Evolutionary conservation across 2,113 vertebrate genomes (phyloP).

Genomic region (Seriola dumerili): DNA sequence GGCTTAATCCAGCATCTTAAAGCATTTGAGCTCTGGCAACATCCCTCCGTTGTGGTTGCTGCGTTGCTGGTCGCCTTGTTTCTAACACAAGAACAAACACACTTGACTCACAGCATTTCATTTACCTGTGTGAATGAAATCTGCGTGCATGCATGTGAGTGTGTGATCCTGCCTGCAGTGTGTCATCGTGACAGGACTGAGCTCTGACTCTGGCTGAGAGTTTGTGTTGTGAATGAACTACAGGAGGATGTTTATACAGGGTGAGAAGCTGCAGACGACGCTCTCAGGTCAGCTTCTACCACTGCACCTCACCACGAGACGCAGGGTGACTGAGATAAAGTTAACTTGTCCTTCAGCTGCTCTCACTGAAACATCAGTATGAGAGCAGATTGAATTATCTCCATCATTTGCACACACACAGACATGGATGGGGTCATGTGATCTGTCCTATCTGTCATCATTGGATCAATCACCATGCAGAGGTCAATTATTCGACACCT

Average conservation of each 20-base stretch:
- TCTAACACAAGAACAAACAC: constrained; percentile 1
- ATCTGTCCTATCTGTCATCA: constrained; percentile 31
- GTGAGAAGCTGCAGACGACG: constrained; percentile 41
- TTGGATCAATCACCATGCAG: constrained; percentile 41
- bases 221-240: background rate
- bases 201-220: constrained; percentile 8
- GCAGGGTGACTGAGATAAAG: background rate
- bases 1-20: background rate
- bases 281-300: background rate
- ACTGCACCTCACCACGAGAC: background rate
- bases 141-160: background rate
- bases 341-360: constrained; percentile 18
- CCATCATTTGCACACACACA: background rate
- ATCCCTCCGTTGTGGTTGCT: background rate
- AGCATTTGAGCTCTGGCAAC: background rate
- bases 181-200: constrained; percentile 26
- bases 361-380: background rate
- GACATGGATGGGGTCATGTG: background rate
- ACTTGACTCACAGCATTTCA: background rate
- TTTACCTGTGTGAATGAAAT: background rate
- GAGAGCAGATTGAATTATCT: background rate
- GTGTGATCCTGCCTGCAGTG: constrained; percentile 28
- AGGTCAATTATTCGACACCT: constrained; percentile 55
- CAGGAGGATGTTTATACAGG: constrained; percentile 54
- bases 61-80: background rate